Evolutionary conservation across 2,888 invertebrate genomes (phyloP).

Genomic region (Tortrix viridana): DNA sequence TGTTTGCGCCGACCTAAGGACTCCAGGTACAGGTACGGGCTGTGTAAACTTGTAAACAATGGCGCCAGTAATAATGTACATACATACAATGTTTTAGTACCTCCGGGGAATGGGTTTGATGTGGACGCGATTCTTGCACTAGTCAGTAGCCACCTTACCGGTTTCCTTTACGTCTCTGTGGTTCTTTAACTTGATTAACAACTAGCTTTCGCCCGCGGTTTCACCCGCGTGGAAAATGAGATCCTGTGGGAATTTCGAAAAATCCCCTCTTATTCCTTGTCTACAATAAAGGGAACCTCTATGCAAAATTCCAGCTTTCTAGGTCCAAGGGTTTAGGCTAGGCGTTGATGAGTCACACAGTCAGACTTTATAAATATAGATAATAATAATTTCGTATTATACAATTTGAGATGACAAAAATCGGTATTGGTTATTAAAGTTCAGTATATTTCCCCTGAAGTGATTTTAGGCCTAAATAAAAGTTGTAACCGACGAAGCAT

Average conservation of each 20-base stretch:
- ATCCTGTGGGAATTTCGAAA: too few species aligned
- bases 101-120: conserved; percentile 49
- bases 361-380: not conserved
- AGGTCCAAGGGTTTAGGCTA: too few species aligned
- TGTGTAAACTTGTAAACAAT: conserved; percentile 63
- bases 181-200: too few species aligned
- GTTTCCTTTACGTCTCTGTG: too few species aligned
- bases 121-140: conserved; percentile 58
- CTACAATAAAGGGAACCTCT: too few species aligned
- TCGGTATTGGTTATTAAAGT: too few species aligned
- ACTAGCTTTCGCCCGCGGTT: too few species aligned
- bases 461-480: not conserved
- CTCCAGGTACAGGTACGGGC: conserved; percentile 64
- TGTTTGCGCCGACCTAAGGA: conserved; percentile 55
- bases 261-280: too few species aligned
- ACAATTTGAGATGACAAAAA: not conserved
- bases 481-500: not conserved
- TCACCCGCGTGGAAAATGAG: too few species aligned
- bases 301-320: too few species aligned
- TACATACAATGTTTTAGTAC: conserved; percentile 46
- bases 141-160: conserved; percentile 40
- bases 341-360: too few species aligned
- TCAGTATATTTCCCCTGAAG: too few species aligned
- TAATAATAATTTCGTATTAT: not conserved
- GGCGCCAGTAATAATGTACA: conserved; percentile 50